These are phyloP conservation scores for Drosophila paulistorum DNA, from an alignment of 1,140 invertebrate genomes.

Conservation along the genomic window DNA sequence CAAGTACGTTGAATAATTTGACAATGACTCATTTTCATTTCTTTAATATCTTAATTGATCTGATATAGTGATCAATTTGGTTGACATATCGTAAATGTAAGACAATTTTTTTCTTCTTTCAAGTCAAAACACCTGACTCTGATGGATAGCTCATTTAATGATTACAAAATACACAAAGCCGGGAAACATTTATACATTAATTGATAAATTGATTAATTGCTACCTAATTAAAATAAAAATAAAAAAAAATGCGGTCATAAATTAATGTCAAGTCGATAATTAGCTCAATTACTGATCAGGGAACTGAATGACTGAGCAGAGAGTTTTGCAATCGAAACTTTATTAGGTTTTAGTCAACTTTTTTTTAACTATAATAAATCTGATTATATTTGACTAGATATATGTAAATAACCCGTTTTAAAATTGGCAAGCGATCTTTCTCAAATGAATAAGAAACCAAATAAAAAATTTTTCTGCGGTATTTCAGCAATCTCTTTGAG, in stretches of 20 bases:
- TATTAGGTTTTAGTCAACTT: too few relatives aligned
- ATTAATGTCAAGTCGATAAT: conserved; percentile 10
- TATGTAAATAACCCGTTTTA: not conserved
- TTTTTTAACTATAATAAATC: not conserved
- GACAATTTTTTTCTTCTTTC: conserved; percentile 4
- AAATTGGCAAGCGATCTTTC: not conserved
- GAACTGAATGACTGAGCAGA: not conserved
- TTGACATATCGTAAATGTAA: conserved; percentile 8
- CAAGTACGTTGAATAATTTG: not conserved
- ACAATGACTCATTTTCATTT: not conserved
- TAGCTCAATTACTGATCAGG: not conserved
- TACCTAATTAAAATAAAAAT: not conserved
- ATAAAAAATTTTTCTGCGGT: not conserved
- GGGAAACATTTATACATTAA: conserved; percentile 3
- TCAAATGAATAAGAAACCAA: too few relatives aligned
- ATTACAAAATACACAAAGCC: conserved; percentile 11
- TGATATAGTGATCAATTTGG: conserved; percentile 13
- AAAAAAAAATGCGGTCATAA: conserved; percentile 1
- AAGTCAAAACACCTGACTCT: conserved; percentile 14
- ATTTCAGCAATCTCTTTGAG: conserved; percentile 49
- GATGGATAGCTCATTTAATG: conserved; percentile 14
- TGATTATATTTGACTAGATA: not conserved
- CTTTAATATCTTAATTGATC: conserved; percentile 2
- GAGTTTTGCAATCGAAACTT: not conserved
- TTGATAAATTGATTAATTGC: conserved; percentile 20